Conservation (phyloP, 2,113 vertebrate genomes). For the Tursiops truncatus region DNA sequence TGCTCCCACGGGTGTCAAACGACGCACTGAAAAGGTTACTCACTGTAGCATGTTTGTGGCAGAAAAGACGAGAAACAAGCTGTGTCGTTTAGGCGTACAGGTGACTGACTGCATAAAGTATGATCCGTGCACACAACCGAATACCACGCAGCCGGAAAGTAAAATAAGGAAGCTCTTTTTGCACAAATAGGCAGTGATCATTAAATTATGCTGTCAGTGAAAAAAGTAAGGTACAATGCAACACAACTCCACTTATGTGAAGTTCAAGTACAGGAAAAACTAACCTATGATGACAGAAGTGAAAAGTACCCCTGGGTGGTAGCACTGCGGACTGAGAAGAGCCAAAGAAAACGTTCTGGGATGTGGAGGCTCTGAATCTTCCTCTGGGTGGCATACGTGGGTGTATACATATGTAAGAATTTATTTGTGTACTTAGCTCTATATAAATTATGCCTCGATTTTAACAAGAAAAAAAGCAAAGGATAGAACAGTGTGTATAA, state of each 20-base stretch:
- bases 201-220: neutral
- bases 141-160: neutral
- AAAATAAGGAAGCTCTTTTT: neutral
- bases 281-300: neutral
- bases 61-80: neutral
- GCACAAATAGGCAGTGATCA: neutral
- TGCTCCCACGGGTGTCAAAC: accelerated
- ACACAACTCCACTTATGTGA: neutral
- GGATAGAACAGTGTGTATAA: neutral
- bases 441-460: neutral
- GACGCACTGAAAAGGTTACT: accelerated
- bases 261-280: neutral
- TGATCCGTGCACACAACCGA: accelerated
- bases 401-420: neutral
- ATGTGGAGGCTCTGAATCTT: neutral
- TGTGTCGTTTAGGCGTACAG: neutral
- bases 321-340: neutral
- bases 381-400: too few relatives aligned
- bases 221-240: neutral
- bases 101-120: neutral
- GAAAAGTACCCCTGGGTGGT: neutral
- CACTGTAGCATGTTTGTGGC: too few relatives aligned
- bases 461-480: neutral
- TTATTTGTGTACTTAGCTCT: neutral
- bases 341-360: neutral